Conservation (phyloP, 2,888 invertebrate species). For the Pasiphila rectangulata region DNA sequence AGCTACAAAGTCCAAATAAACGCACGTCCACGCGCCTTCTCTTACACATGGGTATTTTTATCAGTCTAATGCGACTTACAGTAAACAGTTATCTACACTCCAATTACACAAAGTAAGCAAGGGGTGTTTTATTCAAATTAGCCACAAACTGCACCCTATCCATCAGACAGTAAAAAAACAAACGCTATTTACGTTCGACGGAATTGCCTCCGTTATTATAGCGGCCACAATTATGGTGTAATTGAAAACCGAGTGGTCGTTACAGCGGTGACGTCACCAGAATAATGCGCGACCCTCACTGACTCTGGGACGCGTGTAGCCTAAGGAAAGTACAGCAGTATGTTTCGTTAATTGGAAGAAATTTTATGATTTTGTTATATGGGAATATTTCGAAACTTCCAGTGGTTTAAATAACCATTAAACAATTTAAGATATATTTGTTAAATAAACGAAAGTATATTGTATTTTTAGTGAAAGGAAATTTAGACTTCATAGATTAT, state of each 20-base stretch:
- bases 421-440: too few relatives aligned
- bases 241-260: slow-evolving; percentile 74
- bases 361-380: too few relatives aligned
- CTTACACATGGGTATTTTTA: background rate
- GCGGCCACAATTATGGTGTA: slow-evolving; percentile 72
- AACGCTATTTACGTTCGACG: slow-evolving; percentile 65
- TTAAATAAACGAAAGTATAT: too few relatives aligned
- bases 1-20: background rate
- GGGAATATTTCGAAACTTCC: too few relatives aligned
- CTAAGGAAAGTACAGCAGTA: too few relatives aligned
- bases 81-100: background rate
- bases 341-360: too few relatives aligned
- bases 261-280: slow-evolving; percentile 46
- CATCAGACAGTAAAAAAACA: slow-evolving; percentile 54
- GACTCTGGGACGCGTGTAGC: too few relatives aligned
- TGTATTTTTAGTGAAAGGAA: too few relatives aligned
- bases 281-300: background rate
- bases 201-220: slow-evolving; percentile 69
- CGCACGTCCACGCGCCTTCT: too few relatives aligned
- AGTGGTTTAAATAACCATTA: too few relatives aligned
- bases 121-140: slow-evolving; percentile 19
- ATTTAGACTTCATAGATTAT: too few relatives aligned
- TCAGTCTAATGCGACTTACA: background rate
- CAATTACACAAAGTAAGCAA: slow-evolving; percentile 4
- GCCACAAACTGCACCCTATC: slow-evolving; percentile 25